Evolutionary conservation across 2,888 invertebrate genomes (phyloP).

Genomic region (Lycaena phlaeas): DNA sequence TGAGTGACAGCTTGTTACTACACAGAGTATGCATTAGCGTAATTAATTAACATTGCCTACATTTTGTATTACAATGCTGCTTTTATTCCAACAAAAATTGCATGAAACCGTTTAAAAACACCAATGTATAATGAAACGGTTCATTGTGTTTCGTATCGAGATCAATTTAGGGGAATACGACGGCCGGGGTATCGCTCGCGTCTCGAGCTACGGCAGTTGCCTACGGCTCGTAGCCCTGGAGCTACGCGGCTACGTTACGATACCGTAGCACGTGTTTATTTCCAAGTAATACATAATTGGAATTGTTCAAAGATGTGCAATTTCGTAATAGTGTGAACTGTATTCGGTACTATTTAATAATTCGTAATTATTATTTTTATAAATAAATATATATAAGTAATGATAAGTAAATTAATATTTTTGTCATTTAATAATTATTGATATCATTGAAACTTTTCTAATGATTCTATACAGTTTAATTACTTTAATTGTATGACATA

Average conservation of each 20-base stretch:
- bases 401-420: too few relatives aligned
- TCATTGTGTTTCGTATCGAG: neutral
- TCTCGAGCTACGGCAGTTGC: constrained; percentile 50
- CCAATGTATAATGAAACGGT: neutral
- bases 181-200: constrained; percentile 38
- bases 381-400: too few relatives aligned
- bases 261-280: constrained; percentile 35
- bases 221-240: constrained; percentile 50
- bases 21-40: constrained; percentile 10
- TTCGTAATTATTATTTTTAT: too few relatives aligned
- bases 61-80: constrained; percentile 12
- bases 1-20: constrained; percentile 24
- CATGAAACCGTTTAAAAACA: neutral
- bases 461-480: too few relatives aligned
- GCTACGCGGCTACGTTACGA: constrained; percentile 48
- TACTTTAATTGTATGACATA: too few relatives aligned
- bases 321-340: too few relatives aligned
- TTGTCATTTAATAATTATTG: too few relatives aligned
- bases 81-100: neutral
- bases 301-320: too few relatives aligned
- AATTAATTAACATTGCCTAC: neutral
- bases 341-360: too few relatives aligned
- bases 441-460: too few relatives aligned
- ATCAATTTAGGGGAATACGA: constrained; percentile 21
- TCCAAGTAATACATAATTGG: constrained; percentile 9